Conservation (phyloP, 1,140 invertebrate genomes). For the Brachystomella parvula region DNA sequence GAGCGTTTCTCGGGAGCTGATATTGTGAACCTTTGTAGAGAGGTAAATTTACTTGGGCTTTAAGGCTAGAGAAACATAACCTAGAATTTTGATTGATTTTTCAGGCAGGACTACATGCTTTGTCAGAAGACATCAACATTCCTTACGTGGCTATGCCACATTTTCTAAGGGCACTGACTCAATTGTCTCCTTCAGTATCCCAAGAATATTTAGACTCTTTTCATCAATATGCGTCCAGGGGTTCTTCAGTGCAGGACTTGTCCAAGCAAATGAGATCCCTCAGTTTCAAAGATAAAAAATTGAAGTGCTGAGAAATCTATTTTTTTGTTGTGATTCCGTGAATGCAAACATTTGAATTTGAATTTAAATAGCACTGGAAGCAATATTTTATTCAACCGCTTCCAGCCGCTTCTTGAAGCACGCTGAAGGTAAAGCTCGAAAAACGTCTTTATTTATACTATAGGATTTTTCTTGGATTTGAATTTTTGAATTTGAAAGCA, state of each 20-base stretch:
- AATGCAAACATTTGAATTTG: too few relatives aligned
- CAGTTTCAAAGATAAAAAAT: too few relatives aligned
- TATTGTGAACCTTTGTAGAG: constrained; percentile 59
- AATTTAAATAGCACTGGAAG: too few relatives aligned
- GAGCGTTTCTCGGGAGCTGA: constrained; percentile 70
- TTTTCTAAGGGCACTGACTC: constrained; percentile 13
- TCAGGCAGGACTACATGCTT: constrained; percentile 32
- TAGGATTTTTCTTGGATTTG: too few relatives aligned
- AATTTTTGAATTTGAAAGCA: too few relatives aligned
- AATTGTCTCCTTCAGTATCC: constrained; percentile 19
- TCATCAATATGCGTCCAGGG: constrained; percentile 15
- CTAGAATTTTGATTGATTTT: constrained; percentile 12
- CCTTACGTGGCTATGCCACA: constrained; percentile 24
- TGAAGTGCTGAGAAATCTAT: too few relatives aligned
- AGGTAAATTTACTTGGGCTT: constrained; percentile 44
- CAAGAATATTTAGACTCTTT: constrained; percentile 14
- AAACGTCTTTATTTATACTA: too few relatives aligned
- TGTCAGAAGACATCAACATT: constrained; percentile 28
- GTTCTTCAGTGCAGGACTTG: neutral
- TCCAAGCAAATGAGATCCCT: neutral
- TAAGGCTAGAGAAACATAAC: neutral
- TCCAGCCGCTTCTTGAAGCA: too few relatives aligned
- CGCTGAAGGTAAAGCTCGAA: too few relatives aligned
- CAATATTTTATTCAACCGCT: too few relatives aligned
- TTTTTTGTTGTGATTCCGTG: too few relatives aligned